Percentiles rank a stretch among this genome's conserved stretches.
Conservation (phyloP, 2,113 vertebrate genomes). For the Actenoides lindsayi region DNA sequence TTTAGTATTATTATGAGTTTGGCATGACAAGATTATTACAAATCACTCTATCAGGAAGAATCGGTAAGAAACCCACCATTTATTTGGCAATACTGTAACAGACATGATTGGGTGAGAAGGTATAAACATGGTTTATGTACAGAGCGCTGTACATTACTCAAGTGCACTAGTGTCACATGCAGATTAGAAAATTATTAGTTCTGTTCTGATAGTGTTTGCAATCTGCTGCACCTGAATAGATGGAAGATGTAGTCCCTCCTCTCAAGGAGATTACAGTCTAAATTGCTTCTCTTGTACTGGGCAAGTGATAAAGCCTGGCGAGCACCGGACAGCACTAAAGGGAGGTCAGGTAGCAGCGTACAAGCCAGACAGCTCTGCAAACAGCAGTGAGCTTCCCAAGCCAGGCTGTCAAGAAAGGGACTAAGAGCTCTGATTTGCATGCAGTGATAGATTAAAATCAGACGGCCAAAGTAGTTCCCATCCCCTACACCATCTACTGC, state of each 20-base stretch:
- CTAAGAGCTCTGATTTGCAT: not conserved
- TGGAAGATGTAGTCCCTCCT: not conserved
- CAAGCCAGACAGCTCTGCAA: not conserved
- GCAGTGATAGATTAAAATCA: not conserved
- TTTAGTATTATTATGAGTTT: constrained; percentile 74
- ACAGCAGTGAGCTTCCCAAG: not conserved
- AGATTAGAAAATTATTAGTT: constrained; percentile 22
- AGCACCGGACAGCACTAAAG: not conserved
- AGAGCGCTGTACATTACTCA: constrained; percentile 19
- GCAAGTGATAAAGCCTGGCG: not conserved
- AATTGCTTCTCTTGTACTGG: not conserved
- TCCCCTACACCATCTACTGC: not conserved
- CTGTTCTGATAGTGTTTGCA: not conserved
- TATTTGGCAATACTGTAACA: constrained; percentile 52
- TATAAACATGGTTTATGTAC: constrained; percentile 57
- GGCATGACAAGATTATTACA: constrained; percentile 76
- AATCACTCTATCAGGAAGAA: constrained; percentile 68
- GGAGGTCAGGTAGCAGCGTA: not conserved
- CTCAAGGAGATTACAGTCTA: not conserved
- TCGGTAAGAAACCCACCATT: constrained; percentile 41
- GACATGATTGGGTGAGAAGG: constrained; percentile 46
- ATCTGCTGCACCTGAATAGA: not conserved
- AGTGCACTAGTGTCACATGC: not conserved
- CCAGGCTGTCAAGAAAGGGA: not conserved
- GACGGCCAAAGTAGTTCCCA: not conserved